Conservation (phyloP, 2,113 vertebrate species). For the Lathamus discolor region DNA sequence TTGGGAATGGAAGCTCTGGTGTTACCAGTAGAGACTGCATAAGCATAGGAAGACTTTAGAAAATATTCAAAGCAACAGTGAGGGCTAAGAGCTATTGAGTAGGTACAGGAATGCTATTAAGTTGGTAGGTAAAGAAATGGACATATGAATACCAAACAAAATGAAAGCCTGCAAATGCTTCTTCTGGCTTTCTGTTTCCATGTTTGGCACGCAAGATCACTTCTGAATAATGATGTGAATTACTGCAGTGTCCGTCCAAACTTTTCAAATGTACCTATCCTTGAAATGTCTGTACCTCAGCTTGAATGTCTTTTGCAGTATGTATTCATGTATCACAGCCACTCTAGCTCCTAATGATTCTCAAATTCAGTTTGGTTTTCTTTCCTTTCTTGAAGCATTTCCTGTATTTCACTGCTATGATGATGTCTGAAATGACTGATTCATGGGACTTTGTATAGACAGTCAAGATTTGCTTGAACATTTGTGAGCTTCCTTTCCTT, state of each 20-base stretch:
- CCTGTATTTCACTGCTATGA: neutral
- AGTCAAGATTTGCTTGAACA: neutral
- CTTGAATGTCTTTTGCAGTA: neutral
- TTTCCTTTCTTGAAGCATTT: neutral
- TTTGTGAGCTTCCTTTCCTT: neutral
- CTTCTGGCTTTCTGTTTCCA: neutral
- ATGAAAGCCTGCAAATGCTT: neutral
- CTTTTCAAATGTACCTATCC: neutral
- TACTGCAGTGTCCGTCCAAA: neutral
- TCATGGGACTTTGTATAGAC: neutral
- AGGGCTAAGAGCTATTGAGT: neutral
- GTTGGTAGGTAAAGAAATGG: neutral
- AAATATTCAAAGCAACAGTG: neutral
- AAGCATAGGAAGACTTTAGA: neutral
- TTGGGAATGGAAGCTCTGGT: neutral
- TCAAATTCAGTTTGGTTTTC: neutral
- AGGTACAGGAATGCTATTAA: neutral
- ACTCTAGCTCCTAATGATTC: neutral
- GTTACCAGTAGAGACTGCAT: neutral
- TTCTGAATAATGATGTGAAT: neutral
- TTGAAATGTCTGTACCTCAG: neutral
- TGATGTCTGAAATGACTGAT: neutral
- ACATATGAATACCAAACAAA: neutral
- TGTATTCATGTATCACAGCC: neutral
- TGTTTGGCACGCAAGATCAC: fast-evolving